These are phyloP conservation scores for Podarcis cretensis DNA, from an alignment of 2,113 vertebrate genomes.

Conservation along the genomic window DNA sequence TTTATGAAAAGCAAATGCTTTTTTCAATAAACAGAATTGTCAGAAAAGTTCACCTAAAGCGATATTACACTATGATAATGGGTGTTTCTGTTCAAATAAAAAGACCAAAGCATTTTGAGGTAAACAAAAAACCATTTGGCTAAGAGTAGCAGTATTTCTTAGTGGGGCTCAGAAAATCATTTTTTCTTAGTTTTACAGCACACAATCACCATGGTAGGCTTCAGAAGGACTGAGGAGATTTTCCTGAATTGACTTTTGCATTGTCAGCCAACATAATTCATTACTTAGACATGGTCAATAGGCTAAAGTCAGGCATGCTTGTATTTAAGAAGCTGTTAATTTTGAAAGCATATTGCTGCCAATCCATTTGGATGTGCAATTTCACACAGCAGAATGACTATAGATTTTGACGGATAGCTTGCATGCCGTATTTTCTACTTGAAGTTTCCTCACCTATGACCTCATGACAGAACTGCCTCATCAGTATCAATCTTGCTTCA, in stretches of 20 bases:
- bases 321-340: background rate
- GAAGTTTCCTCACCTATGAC: background rate
- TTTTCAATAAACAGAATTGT: background rate
- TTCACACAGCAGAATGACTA: background rate
- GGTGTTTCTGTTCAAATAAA: background rate
- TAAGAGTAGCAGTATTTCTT: background rate
- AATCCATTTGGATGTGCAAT: background rate
- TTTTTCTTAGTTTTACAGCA: background rate
- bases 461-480: constrained; percentile 1
- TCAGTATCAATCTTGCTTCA: constrained; percentile 3
- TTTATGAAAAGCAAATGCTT: background rate
- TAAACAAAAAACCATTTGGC: background rate
- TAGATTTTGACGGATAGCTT: background rate
- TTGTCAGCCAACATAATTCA: background rate
- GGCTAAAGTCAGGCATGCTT: background rate
- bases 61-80: background rate
- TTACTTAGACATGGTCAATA: background rate
- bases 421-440: background rate
- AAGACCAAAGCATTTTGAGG: background rate
- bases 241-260: rapidly evolving
- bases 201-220: background rate
- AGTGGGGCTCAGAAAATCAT: background rate
- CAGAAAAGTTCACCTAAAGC: background rate
- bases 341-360: background rate
- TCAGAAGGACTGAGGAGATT: background rate